Base-by-base conservation (phyloP, 2,888 invertebrate genomes). In the Salticus scenicus region DNA sequence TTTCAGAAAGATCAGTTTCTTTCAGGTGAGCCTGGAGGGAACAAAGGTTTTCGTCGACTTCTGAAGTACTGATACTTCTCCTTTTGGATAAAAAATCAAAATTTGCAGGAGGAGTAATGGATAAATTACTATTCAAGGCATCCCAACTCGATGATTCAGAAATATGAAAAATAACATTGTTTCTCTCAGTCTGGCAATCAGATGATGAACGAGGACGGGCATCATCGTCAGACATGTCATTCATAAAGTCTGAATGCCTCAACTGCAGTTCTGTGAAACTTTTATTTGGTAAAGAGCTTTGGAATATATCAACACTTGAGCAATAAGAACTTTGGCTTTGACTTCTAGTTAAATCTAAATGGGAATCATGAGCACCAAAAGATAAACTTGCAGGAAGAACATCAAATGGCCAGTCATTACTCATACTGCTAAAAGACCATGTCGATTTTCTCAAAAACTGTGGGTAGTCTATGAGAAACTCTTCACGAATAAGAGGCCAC, bases 401-500 rank as follows among this genome's bases (percentile, higher is more conserved):
- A 37, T 67, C 78, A 10, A 70, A 41, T 12, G 70, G 82, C 72
- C 77, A 87, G 10, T 87, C 87, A 66, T 86, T 87, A 63, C 84
- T 87, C 71, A 80, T 70, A 64, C 89, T 89, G 27, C 88, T 88
- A 14, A 87, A 70, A 14, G 88, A 88, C 75, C 86, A 88, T 5
- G 87, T 79, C 8, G 75, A 80, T 47, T 85, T 82, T 77, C 88
- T 80, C 4, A 70, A 63, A 73, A 72, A 64, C 41, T 79, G 76
- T 8, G 30, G 17, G 41, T 84, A 57, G 41, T 85, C 75, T 14
- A 84, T 66, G 33, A 74, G 30, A 28, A 71, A 64, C 71, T 88
- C 77, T 78, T 94, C 94, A 87, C 94, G 94, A 88, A 95, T 93
- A 51, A 96, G 93, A 0, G 95, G 95, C 93, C 95, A 96, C 89